These are phyloP conservation scores for Phyllostomus hastatus DNA, from an alignment of 2,113 vertebrate species.

Conservation along the genomic window DNA sequence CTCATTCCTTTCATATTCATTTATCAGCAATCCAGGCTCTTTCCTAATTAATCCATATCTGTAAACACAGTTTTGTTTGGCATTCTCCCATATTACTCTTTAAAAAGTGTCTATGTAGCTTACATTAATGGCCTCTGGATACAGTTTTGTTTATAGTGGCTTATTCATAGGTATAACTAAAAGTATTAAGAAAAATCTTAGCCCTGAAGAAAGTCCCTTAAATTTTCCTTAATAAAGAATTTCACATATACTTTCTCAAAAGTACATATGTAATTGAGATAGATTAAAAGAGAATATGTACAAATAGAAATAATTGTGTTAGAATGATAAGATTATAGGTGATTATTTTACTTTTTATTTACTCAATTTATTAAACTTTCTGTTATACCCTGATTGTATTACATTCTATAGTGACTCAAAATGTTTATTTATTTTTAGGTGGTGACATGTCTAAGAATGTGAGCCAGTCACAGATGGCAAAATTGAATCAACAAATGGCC, in stretches of 20 bases:
- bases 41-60: not conserved
- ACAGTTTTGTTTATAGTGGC: not conserved
- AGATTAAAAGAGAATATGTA: not conserved
- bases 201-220: not conserved
- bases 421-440: conserved; percentile 78
- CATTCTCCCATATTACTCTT: not conserved
- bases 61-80: not conserved
- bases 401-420: not conserved
- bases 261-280: not conserved
- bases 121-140: not conserved
- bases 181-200: conserved; percentile 6
- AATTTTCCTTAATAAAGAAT: conserved; percentile 17
- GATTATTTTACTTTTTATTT: not conserved
- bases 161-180: not conserved
- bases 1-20: not conserved
- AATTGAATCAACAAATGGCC: conserved; percentile 99
- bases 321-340: not conserved
- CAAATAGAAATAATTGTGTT: conserved; percentile 17
- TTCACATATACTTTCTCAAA: conserved; percentile 25
- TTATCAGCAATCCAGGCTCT: not conserved
- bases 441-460: conserved; percentile 99
- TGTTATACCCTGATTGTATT: not conserved
- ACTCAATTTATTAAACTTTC: not conserved
- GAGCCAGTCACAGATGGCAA: conserved; percentile 98
- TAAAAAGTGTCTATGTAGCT: not conserved